A percentile compares a stretch with the other conserved stretches of the same genome.
phyloP scores from a whole-genome alignment of 2,113 vertebrate genomes.

The Cynoglossus semilaevis region DNA sequence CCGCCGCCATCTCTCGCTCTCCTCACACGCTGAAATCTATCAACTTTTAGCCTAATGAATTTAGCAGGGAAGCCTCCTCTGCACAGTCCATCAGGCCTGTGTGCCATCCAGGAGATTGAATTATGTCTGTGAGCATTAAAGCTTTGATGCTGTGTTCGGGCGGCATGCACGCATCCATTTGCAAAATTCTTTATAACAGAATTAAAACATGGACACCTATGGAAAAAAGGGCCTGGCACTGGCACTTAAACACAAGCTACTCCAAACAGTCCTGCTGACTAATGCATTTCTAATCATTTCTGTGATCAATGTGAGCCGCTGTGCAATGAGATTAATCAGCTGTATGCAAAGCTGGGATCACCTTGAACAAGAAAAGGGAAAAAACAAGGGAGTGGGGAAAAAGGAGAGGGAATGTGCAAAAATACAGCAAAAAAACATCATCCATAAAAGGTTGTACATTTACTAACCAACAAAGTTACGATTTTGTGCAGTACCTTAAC shows the following conservation, averaged over 20 bases:
- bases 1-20: conserved; percentile 43
- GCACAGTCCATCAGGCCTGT: conserved; percentile 68
- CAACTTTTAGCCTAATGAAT: conserved; percentile 77
- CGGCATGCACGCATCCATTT: conserved; percentile 71
- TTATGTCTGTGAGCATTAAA: conserved; percentile 76
- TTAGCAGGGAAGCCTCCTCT: conserved; percentile 67
- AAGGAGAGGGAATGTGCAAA: too few relatives aligned
- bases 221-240: conserved; percentile 68
- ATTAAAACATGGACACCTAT: conserved; percentile 77
- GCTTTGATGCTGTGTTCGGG: conserved; percentile 74
- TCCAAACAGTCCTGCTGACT: conserved; percentile 74
- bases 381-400: conserved; percentile 35
- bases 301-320: conserved; percentile 75
- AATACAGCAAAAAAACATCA: too few relatives aligned
- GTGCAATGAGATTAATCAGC: conserved; percentile 74
- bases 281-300: conserved; percentile 78
- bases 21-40: conserved; percentile 65
- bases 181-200: conserved; percentile 77
- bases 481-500: too few relatives aligned
- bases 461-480: too few relatives aligned
- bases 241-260: conserved; percentile 67
- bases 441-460: too few relatives aligned
- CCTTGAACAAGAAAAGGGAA: conserved; percentile 65
- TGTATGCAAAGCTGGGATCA: conserved; percentile 73
- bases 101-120: conserved; percentile 73